Evolutionary conservation across 1,140 invertebrate species (phyloP).

Genomic region (Plodia interpunctella): DNA sequence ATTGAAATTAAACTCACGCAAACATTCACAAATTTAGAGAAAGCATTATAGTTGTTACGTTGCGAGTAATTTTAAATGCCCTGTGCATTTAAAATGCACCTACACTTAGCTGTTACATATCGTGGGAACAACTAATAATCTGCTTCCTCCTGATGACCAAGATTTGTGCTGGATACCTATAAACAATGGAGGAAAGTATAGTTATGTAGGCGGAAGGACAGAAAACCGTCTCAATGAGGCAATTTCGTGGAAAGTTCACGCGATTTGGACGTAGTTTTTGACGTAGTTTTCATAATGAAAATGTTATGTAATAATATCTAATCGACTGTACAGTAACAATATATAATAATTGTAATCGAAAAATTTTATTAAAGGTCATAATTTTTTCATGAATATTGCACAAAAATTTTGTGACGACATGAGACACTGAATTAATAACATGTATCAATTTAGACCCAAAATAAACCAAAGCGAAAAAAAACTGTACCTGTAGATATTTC

Average conservation of each 20-base stretch:
- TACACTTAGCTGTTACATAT: background rate
- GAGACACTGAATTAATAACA: too few relatives aligned
- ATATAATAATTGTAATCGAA: too few relatives aligned
- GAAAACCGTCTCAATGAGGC: background rate
- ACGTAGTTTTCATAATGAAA: background rate
- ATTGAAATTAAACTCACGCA: too few relatives aligned
- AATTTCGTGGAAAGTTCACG: background rate
- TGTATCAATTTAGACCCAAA: too few relatives aligned
- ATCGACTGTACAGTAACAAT: too few relatives aligned
- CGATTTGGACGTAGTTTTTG: background rate
- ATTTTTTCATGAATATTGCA: too few relatives aligned
- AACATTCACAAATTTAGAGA: background rate
- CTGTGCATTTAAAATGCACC: too few relatives aligned
- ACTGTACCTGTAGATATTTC: background rate
- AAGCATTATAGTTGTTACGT: background rate
- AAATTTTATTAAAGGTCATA: too few relatives aligned
- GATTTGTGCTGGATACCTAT: background rate
- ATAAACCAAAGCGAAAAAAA: too few relatives aligned
- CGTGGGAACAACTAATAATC: background rate
- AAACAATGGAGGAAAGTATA: background rate
- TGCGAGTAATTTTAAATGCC: background rate
- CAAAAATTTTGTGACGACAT: too few relatives aligned
- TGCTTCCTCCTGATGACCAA: constrained; percentile 1
- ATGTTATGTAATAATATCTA: background rate
- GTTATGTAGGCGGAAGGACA: background rate